Evolutionary conservation across 1,140 invertebrate genomes (phyloP), one percentile per base, ranked within the genome.

Genomic region (Mizuhopecten yessoensis): DNA sequence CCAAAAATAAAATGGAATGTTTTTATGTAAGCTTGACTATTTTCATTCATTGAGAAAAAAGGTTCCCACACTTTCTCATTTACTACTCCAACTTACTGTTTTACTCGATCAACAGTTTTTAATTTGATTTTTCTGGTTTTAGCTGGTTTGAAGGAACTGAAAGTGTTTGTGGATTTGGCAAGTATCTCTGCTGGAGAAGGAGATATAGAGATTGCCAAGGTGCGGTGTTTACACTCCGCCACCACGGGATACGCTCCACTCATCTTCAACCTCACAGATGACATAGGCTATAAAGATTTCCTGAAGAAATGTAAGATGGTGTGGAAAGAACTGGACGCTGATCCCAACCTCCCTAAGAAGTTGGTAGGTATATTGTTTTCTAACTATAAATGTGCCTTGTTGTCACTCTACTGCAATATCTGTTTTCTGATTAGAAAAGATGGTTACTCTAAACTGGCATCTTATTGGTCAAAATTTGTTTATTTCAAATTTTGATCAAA

Each of bases 161-260:
- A 96, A 75, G 95, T 96, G 29, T 95, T 96, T 92, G 95, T 96
- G 39, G 96, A 96, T 86, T 91, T 96, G 45, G 96, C 96, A 15
- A 95, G 92, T 90, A 96, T 95, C 34, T 94, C 94, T 0, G 96
- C 95, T 91, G 95, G 96, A 17, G 95, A 96, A 91, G 94, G 94
- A 34, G 93, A 95, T 42, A 93, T 93, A 90, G 93, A 95, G 86
- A 93, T 96, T 34, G 93, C 91, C 7, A 93, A 94, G 57, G 95
- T 95, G 23, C 91, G 93, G 33, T 95, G 93, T 91, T 93, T 96
- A 0, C 95, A 96, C 88, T 92, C 95, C 34, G 94, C 95, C 0
- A 94, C 94, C 0, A 95, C 94, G 42, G 95, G 95, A 42, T 96
- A 96, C 93, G 94, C 96, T 34, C 94, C 96, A 33, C 90, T 96